Evolutionary conservation across 2,113 vertebrate genomes (phyloP), one percentile per base, ranked within the genome.

Genomic region (Odobenus rosmarus): DNA sequence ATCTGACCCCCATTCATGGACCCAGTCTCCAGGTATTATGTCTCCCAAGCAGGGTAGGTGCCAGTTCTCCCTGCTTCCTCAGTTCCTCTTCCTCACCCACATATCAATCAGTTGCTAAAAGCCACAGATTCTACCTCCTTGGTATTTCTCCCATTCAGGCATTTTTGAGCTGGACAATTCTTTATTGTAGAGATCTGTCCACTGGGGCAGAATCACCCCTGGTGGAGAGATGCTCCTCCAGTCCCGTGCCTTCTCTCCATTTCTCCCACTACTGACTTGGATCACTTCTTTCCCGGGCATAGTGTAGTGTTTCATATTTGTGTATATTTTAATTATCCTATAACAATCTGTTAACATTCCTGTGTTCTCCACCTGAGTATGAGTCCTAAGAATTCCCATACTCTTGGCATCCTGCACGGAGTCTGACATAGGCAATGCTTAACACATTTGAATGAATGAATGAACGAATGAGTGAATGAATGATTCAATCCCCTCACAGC

Each of bases 31-130:
- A 88, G 59, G 28, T 16, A 21, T 19, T 0, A 3, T 62, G 4
- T 62, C 76, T 36, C 55, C 57, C 33, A 31, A 49, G 23, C 36
- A n/a, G 18, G 33, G 23, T 12, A 24, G 0, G 1, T 16, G 49
- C 4, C 71, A 21, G 0, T 31, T 49, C 1, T n/a, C 28, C 59
- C 39, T 0, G 0, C 42, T 19, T 8, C 46, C 51, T 24, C 46
- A 3, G 42, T 31, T 42, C 21, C 49, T 87, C 74, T 57, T 42
- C 26, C 42, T 82, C 36, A 36, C 13, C 8, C 5, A 2, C 53
- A 31, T 53, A 12, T 15, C 62, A 16, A 14, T 49, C 5, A 14
- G 31, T 46, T 72, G 33, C 69, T n/a, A 71, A 82, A 51, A 71
- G 59, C 42, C 13, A 18, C 15, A 84, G 90, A 76, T 10, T 28